A percentile compares a stretch with the other conserved stretches of the same genome.
Conservation (phyloP, 2,797 vertebrate genomes). For the Melanotaenia pygmaea region DNA sequence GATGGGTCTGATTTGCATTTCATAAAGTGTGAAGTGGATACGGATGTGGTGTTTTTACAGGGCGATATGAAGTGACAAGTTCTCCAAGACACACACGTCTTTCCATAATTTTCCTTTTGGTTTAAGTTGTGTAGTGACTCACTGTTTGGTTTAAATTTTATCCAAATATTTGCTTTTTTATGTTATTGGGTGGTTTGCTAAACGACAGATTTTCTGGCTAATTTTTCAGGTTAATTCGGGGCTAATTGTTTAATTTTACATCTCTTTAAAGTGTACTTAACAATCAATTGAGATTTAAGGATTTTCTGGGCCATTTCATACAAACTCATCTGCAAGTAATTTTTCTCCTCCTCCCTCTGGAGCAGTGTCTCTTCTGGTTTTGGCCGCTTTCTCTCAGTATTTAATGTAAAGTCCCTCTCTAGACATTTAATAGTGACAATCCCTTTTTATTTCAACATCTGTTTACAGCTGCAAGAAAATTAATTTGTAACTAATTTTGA, state of each 20-base stretch:
- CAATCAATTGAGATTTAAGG: constrained; percentile 45
- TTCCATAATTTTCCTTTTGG: constrained; percentile 1
- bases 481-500: constrained; percentile 55
- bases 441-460: constrained; percentile 55
- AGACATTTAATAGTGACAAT: constrained; percentile 69
- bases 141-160: background rate
- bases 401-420: constrained; percentile 63
- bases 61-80: constrained; percentile 32
- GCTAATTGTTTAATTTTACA: constrained; percentile 11
- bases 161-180: background rate
- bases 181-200: background rate
- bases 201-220: background rate
- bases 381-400: constrained; percentile 58
- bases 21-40: constrained; percentile 39
- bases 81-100: constrained; percentile 26
- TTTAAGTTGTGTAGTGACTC: constrained; percentile 18
- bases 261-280: constrained; percentile 40
- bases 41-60: constrained; percentile 36
- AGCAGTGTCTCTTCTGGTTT: constrained; percentile 40
- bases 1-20: constrained; percentile 41
- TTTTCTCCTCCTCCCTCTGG: constrained; percentile 19
- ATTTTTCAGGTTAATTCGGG: background rate
- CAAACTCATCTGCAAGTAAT: constrained; percentile 50
- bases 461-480: constrained; percentile 73
- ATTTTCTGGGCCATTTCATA: constrained; percentile 34